Evolutionary conservation across 2,888 invertebrate genomes (phyloP), one percentile per base, ranked within the genome.

Genomic region (Timema podura): DNA sequence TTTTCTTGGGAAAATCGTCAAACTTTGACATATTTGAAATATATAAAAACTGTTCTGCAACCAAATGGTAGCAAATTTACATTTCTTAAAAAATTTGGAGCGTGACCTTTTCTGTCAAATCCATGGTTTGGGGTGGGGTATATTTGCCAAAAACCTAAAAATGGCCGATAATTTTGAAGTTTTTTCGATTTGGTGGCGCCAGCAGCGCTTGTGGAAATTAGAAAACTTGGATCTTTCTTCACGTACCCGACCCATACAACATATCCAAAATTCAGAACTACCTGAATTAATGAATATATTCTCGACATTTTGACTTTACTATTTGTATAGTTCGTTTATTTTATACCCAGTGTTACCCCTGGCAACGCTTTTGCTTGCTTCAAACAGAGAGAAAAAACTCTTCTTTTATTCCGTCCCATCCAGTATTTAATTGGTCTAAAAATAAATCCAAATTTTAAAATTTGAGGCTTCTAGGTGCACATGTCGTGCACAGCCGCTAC

Each of bases 11-110:
- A 57, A n/a, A 57, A 57, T n/a, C 15, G 0, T 0, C 15, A 3
- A 57, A 57, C 15, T 57, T 7, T 57, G 57, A 57, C 15, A 9
- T 57, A 57, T 57, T 57, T 11, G 15, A 57, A 57, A n/a, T 57
- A 57, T n/a, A n/a, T n/a, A 3, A 57, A 13, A 57, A 57, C 8
- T n/a, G 7, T 57, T 30, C 30, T 57, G 57, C 57, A 13, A 57
- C 57, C 57, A 57, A 11, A 13, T 57, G 10, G 5, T n/a, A 57
- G 57, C 5, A n/a, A 5, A 57, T 57, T 57, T n/a, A 57, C 5
- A 16, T 8, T 57, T 5, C 0, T n/a, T 57, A 2, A 57, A 57
- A 57, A n/a, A 57, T 8, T 0, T 8, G 3, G 15, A n/a, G 8
- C 0, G 6, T n/a, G 3, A 16, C 3, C 8, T 8, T n/a, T n/a